Base-by-base conservation (phyloP, 2,113 vertebrate genomes). In the Leucosticte australis region DNA sequence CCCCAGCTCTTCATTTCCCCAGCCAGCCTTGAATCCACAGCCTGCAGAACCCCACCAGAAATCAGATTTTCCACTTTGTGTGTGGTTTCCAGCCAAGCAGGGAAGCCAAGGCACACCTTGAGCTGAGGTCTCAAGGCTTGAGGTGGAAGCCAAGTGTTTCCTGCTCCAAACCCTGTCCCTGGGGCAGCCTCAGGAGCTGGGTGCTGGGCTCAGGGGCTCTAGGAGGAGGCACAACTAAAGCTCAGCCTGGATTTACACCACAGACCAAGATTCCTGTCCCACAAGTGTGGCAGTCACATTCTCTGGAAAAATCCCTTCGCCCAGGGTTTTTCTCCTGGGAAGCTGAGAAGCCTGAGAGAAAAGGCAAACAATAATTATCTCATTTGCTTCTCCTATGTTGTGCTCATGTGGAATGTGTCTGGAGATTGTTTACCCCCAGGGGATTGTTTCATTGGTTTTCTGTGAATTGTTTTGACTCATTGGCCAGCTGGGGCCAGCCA, bases 221-320 rank as follows among this genome's bases (percentile, higher is more conserved):
- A 31, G 56, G n/a, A 27, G 33, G 44, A 17, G 23, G 17, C 53
- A 67, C 20, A 67, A 4, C 11, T 7, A 8, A 63, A 52, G n/a
- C 53, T 47, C 35, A n/a, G 62, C 10, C 49, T 70, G 42, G 26
- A 3, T 1, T 56, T 70, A 35, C 39, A 55, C 31, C 56, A 33
- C 7, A 35, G 24, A 14, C 49, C 26, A 30, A 11, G 7, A 3
- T 5, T 30, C 1, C 1, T 16, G 41, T 19, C 21, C n/a, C 15
- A 7, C 8, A 8, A 24, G 69, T 13, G 53, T 31, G 18, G 18
- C 53, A 31, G 13, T 55, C 18, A 55, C 53, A 31, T 20, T 55
- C 5, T 55, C 30, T 55, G 30, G 18, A 31, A 55, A 53, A 31
- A 55, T 20, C 30, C 11, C 18, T 55, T 55, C 1, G 7, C 11